phyloP scores from a whole-genome alignment of 2,113 vertebrate genomes.

The Lathamus discolor region DNA sequence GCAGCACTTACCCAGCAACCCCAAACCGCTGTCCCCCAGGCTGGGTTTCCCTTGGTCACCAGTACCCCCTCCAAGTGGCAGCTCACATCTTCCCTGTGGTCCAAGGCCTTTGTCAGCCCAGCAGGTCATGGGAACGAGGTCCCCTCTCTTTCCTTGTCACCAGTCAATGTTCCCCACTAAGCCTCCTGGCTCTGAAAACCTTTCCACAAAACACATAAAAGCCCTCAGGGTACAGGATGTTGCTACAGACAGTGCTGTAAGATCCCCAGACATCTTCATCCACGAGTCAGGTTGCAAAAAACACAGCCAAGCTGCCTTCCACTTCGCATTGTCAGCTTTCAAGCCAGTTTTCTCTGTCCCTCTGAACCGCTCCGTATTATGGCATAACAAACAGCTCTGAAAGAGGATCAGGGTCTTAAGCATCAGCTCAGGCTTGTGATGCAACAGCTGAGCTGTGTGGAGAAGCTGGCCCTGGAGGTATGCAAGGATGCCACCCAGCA shows the following conservation, averaged over 20 bases:
- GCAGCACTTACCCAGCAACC: background rate
- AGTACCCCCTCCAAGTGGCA: background rate
- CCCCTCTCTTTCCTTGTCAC: background rate
- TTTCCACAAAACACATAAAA: background rate
- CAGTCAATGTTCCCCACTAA: background rate
- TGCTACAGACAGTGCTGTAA: background rate
- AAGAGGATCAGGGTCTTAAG: constrained; percentile 24
- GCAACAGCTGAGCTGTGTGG: background rate
- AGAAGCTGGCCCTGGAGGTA: background rate
- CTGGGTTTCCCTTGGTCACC: background rate
- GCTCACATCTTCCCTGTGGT: background rate
- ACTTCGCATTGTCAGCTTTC: background rate
- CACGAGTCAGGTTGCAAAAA: background rate
- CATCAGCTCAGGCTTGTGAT: constrained; percentile 1
- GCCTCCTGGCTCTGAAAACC: fast-evolving
- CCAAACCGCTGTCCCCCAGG: background rate
- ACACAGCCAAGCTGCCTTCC: background rate
- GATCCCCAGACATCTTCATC: background rate
- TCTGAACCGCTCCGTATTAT: background rate
- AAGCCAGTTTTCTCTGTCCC: background rate
- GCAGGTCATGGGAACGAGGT: background rate
- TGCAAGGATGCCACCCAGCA: background rate
- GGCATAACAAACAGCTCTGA: background rate
- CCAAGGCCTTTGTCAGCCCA: background rate
- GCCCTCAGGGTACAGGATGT: background rate